Evolutionary conservation across 2,888 invertebrate genomes (phyloP), one percentile per base, ranked within the genome.

Genomic region (Ornithoptera priamus): DNA sequence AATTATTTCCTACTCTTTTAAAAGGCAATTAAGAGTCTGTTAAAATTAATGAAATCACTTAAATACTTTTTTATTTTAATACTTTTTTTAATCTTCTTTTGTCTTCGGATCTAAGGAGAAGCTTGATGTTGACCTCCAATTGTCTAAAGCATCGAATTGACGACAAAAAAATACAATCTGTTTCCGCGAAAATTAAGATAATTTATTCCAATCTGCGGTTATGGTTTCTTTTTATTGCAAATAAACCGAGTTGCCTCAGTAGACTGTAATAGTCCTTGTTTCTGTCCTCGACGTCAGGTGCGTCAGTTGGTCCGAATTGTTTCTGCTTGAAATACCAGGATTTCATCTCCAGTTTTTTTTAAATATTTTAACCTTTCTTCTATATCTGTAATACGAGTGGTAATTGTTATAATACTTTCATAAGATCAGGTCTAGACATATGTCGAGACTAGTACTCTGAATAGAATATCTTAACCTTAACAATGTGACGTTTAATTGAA

Each of bases 271-370:
- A 89, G 86, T 85, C 81, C 80, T 80, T 82, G 85, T 83, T 84
- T 80, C 81, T 82, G 83, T 85, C 86, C 81, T 79, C 84, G 81
- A 80, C 83, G 78, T 81, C 78, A 81, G 82, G 78, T 76, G 85
- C 80, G 84, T 79, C 89, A 89, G 89, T 89, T 90, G 90, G 85
- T 87, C 84, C 81, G 85, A 88, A 89, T 85, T 84, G 81, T 84
- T 72, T 74, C 76, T 77, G 80, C 82, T 83, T 79, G 80, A 80
- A 79, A 83, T 81, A 80, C 62, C 57, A 50, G 5, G 18, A 5
- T 50, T 50, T 15, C 18, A 50, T 1, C 2, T 5, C 2, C 50
- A 18, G 50, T 17, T 50, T 50, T 50, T 50, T 50, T 12, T 50
- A 17, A n/a, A n/a, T 17, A 39, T 39, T 39, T 39, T 6, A 10